Conservation (phyloP, 2,113 vertebrate genomes). For the Stigmatopora argus region DNA sequence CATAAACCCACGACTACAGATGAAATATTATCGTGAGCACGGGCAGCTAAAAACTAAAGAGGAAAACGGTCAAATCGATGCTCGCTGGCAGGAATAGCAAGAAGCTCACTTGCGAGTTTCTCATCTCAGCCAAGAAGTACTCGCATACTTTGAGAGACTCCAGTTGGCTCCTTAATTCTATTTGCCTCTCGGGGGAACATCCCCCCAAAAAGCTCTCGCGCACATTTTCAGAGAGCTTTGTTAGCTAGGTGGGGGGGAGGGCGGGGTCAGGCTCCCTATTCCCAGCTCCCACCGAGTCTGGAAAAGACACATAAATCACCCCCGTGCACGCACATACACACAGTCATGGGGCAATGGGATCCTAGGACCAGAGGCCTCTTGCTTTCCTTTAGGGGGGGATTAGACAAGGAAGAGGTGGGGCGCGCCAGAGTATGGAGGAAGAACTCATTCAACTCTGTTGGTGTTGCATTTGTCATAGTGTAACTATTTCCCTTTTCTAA, state of each 20-base stretch:
- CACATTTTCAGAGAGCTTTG: slow-evolving; percentile 56
- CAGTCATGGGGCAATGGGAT: slow-evolving; percentile 39
- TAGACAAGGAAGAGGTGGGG: slow-evolving; percentile 20
- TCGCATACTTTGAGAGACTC: slow-evolving; percentile 45
- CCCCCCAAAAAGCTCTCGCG: slow-evolving; percentile 53
- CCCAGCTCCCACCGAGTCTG: slow-evolving; percentile 50
- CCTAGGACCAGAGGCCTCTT: slow-evolving; percentile 42
- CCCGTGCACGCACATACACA: slow-evolving; percentile 12
- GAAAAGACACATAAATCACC: slow-evolving; percentile 66
- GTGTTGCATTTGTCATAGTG: slow-evolving; percentile 1
- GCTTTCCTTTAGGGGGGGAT: slow-evolving; percentile 11
- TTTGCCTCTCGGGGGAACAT: slow-evolving; percentile 51
- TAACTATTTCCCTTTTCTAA: slow-evolving; percentile 5
- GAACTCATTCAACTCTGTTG: slow-evolving; percentile 10
- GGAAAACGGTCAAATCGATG: not conserved
- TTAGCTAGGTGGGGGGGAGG: slow-evolving; percentile 23
- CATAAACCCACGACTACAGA: not conserved
- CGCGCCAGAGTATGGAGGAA: slow-evolving; percentile 10
- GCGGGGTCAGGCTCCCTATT: slow-evolving; percentile 11
- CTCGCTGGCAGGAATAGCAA: slow-evolving; percentile 6
- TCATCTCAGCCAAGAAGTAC: slow-evolving; percentile 42
- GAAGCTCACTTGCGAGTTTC: slow-evolving; percentile 22
- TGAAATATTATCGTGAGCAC: not conserved
- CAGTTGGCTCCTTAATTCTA: slow-evolving; percentile 50
- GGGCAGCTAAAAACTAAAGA: not conserved